Percentiles rank a stretch among this genome's conserved stretches.
phyloP scores from a whole-genome alignment of 2,797 vertebrate genomes.

The Capromys pilorides region DNA sequence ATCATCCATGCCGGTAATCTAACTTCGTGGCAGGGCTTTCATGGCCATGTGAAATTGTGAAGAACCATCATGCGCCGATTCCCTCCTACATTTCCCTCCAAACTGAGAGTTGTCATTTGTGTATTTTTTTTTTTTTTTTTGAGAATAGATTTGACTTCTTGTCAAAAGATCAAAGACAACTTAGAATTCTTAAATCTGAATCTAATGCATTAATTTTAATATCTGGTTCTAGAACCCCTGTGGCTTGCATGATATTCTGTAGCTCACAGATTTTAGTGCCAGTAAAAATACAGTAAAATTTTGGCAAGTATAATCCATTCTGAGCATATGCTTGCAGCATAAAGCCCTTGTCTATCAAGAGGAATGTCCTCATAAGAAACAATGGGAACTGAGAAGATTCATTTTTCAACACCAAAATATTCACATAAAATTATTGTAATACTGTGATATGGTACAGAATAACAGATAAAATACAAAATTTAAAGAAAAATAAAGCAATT shows the following conservation, averaged over 20 bases:
- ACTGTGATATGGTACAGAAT: background rate
- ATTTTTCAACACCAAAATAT: background rate
- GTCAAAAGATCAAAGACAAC: background rate
- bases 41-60: background rate
- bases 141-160: background rate
- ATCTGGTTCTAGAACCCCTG: background rate
- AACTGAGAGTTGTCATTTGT: background rate
- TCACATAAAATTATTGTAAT: background rate
- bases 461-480: background rate
- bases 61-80: background rate
- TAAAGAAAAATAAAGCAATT: background rate
- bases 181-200: background rate
- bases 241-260: background rate
- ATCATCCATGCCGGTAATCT: background rate
- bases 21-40: background rate
- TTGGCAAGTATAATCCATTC: background rate
- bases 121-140: background rate
- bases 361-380: background rate
- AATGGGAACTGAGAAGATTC: background rate
- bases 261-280: background rate
- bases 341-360: background rate
- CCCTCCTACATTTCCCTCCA: fast-evolving
- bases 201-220: background rate
- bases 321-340: background rate
- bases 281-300: background rate